phyloP scores from a whole-genome alignment of 1,140 invertebrate species.

The Phenacoccus solenopsis region DNA sequence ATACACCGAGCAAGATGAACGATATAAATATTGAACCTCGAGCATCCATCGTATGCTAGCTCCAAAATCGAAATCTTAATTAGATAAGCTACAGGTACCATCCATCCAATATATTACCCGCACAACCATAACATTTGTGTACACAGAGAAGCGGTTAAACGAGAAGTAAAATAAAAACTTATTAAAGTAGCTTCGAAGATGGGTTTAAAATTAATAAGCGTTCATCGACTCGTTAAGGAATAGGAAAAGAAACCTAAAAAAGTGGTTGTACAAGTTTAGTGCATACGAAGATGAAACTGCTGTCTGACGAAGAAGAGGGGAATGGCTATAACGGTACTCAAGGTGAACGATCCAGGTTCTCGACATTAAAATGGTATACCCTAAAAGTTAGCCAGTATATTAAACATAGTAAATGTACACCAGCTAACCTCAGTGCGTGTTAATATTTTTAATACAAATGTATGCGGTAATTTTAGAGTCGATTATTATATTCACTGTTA shows the following conservation, averaged over 20 bases:
- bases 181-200: background rate
- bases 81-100: too few relatives aligned
- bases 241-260: slow-evolving; percentile 6
- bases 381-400: background rate
- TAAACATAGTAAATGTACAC: background rate
- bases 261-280: slow-evolving; percentile 9
- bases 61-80: too few relatives aligned
- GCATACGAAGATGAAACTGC: slow-evolving; percentile 1
- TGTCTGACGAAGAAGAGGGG: background rate
- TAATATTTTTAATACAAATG: too few relatives aligned
- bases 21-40: too few relatives aligned
- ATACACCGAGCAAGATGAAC: too few relatives aligned
- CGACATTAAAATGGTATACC: slow-evolving; percentile 6
- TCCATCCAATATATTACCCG: too few relatives aligned
- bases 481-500: too few relatives aligned
- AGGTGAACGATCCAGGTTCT: slow-evolving; percentile 14
- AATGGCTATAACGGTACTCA: slow-evolving; percentile 4
- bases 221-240: slow-evolving; percentile 1
- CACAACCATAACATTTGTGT: too few relatives aligned
- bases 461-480: too few relatives aligned
- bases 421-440: too few relatives aligned
- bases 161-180: background rate
- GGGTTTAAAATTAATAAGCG: slow-evolving; percentile 9
- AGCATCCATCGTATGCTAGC: too few relatives aligned
- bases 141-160: background rate